Evolutionary conservation across 2,113 vertebrate genomes (phyloP).

Genomic region (Sciurus niger): DNA sequence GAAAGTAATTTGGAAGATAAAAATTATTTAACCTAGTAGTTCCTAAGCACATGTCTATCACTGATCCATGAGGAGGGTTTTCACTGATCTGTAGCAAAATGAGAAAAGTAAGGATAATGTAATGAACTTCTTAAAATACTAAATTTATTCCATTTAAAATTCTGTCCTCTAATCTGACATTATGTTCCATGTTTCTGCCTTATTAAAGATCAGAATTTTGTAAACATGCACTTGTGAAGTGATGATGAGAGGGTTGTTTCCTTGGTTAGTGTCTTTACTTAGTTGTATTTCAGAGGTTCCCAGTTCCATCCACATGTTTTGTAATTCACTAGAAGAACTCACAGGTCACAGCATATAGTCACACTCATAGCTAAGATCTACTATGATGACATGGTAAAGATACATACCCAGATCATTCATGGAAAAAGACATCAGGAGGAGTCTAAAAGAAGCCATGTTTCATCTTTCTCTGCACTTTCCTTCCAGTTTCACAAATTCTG

Average conservation of each 20-base stretch:
- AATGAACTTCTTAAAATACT: constrained; percentile 17
- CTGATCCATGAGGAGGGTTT: background rate
- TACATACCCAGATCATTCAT: background rate
- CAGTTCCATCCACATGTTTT: background rate
- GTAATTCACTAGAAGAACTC: background rate
- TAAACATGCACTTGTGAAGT: constrained; percentile 12
- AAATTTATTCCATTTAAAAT: constrained; percentile 63
- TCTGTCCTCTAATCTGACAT: background rate
- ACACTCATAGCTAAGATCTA: background rate
- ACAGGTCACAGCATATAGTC: background rate
- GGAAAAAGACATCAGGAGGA: background rate
- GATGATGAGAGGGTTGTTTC: background rate
- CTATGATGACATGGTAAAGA: background rate
- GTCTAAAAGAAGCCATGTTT: background rate
- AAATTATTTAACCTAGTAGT: background rate
- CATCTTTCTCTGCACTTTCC: background rate
- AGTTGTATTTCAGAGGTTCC: background rate
- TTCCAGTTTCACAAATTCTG: constrained; percentile 27
- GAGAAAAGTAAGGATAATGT: constrained; percentile 44
- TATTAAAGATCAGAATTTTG: constrained; percentile 27
- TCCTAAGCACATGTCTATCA: background rate
- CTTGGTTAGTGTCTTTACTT: constrained; percentile 21
- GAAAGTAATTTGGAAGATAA: background rate
- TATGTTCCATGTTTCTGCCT: background rate
- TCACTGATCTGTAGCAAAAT: constrained; percentile 10